Evolutionary conservation across 2,888 invertebrate species (phyloP).

Genomic region (Trissonchulus latispiculum): DNA sequence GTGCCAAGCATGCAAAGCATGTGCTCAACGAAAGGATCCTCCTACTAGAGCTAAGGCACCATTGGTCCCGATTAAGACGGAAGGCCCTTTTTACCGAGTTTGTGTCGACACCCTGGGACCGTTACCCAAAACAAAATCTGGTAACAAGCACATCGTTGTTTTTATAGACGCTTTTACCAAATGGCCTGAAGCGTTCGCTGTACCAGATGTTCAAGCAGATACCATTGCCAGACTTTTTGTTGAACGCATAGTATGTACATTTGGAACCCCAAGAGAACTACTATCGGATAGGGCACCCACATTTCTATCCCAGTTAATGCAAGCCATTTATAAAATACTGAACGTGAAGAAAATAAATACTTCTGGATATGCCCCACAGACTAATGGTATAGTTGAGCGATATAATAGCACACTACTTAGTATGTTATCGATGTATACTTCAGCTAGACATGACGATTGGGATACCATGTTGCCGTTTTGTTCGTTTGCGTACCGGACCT

Average conservation of each 20-base stretch:
- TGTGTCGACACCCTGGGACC: conserved; percentile 31
- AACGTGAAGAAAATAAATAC: conserved; percentile 25
- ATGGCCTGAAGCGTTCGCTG: conserved; percentile 32
- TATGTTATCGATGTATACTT: conserved; percentile 30
- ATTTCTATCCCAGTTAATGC: conserved; percentile 28
- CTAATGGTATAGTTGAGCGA: conserved; percentile 35
- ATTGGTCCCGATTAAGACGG: conserved; percentile 22
- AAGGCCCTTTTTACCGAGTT: conserved; percentile 30
- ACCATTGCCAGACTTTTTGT: conserved; percentile 36
- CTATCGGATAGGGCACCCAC: conserved; percentile 32
- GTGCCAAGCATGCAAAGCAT: conserved; percentile 24
- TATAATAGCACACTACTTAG: conserved; percentile 30
- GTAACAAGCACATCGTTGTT: conserved; percentile 30
- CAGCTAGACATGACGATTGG: conserved; percentile 32
- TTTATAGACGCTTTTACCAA: conserved; percentile 28
- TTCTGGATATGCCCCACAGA: conserved; percentile 27
- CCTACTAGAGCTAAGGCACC: conserved; percentile 8
- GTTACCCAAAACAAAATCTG: conserved; percentile 22
- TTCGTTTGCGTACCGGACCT: conserved; percentile 31
- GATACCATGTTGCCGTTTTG: conserved; percentile 30
- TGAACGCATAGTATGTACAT: conserved; percentile 27
- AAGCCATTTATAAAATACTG: conserved; percentile 26
- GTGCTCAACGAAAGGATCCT: conserved; percentile 24
- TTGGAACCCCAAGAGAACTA: conserved; percentile 30
- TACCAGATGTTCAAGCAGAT: conserved; percentile 36